Percentiles rank a stretch among this genome's conserved stretches.
Evolutionary conservation across 1,140 invertebrate genomes (phyloP).

Genomic region (Triops longicaudatus): DNA sequence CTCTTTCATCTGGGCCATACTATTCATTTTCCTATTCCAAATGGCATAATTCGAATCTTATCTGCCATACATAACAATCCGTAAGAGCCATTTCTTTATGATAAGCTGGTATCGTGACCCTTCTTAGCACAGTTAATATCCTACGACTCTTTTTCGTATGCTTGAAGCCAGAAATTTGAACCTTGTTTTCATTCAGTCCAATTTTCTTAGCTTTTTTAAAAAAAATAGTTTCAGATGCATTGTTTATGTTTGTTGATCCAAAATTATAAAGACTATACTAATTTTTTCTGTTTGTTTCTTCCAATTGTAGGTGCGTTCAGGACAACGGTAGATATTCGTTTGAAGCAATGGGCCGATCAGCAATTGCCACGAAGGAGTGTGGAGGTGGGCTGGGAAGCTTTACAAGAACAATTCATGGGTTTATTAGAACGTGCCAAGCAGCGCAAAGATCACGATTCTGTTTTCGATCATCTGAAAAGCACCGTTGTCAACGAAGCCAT

Average conservation of each 20-base stretch:
- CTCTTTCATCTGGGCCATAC: too few relatives aligned
- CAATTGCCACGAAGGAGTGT: slow-evolving; percentile 76
- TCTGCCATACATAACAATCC: too few relatives aligned
- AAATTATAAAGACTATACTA: neutral
- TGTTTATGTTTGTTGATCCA: neutral
- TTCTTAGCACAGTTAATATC: too few relatives aligned
- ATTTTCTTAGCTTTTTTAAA: slow-evolving; percentile 10
- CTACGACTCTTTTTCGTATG: slow-evolving; percentile 8
- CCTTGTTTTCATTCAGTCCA: neutral
- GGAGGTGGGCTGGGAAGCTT: slow-evolving; percentile 76
- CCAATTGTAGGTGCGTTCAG: slow-evolving; percentile 73
- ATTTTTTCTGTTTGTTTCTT: neutral
- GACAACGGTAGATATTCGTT: slow-evolving; percentile 90
- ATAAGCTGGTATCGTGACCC: too few relatives aligned
- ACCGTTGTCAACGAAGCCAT: slow-evolving; percentile 81
- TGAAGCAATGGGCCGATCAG: slow-evolving; percentile 91
- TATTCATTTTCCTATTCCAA: too few relatives aligned
- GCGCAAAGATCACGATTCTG: slow-evolving; percentile 67
- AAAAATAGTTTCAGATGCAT: too few relatives aligned
- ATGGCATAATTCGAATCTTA: too few relatives aligned
- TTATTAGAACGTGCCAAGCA: slow-evolving; percentile 65
- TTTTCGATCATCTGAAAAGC: slow-evolving; percentile 83
- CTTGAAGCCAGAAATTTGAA: neutral
- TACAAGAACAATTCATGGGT: slow-evolving; percentile 73
- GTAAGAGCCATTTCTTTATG: too few relatives aligned